Conservation (phyloP, 2,888 invertebrate genomes). For the Helicoverpa assulta region DNA sequence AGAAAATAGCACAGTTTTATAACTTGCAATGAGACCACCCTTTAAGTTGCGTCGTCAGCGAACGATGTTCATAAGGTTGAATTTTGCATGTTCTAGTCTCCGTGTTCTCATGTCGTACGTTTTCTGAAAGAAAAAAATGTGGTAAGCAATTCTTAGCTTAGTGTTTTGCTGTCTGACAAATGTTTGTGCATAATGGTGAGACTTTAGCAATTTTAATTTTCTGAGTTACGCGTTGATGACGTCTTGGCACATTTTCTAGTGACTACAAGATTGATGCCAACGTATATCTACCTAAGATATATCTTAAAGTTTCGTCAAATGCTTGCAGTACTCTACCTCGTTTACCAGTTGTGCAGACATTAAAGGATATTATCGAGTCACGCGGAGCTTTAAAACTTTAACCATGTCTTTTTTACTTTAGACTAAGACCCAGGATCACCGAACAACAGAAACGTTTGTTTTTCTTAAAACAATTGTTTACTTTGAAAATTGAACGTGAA, state of each 20-base stretch:
- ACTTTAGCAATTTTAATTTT: constrained; percentile 40
- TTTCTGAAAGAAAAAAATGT: constrained; percentile 22
- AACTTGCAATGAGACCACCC: constrained; percentile 52
- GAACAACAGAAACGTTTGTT: too few relatives aligned
- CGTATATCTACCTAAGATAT: too few relatives aligned
- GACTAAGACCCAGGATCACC: too few relatives aligned
- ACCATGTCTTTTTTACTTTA: too few relatives aligned
- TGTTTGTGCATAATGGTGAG: constrained; percentile 17
- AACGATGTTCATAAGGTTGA: constrained; percentile 45
- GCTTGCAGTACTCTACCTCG: too few relatives aligned
- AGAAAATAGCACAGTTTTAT: constrained; percentile 55
- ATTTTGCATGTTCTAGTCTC: constrained; percentile 43
- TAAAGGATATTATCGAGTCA: too few relatives aligned
- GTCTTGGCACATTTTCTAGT: neutral
- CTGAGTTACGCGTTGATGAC: constrained; percentile 12
- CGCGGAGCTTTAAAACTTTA: too few relatives aligned
- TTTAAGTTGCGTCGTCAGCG: constrained; percentile 45
- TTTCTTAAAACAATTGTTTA: too few relatives aligned
- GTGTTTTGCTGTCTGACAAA: constrained; percentile 26
- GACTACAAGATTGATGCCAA: neutral
- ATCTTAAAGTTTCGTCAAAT: too few relatives aligned
- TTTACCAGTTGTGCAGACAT: too few relatives aligned
- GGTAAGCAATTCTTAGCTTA: constrained; percentile 41
- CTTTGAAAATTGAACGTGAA: too few relatives aligned
- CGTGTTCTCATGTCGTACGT: constrained; percentile 36